Base-by-base conservation (phyloP, 1,140 invertebrate species). In the Calephelis virginiensis region DNA sequence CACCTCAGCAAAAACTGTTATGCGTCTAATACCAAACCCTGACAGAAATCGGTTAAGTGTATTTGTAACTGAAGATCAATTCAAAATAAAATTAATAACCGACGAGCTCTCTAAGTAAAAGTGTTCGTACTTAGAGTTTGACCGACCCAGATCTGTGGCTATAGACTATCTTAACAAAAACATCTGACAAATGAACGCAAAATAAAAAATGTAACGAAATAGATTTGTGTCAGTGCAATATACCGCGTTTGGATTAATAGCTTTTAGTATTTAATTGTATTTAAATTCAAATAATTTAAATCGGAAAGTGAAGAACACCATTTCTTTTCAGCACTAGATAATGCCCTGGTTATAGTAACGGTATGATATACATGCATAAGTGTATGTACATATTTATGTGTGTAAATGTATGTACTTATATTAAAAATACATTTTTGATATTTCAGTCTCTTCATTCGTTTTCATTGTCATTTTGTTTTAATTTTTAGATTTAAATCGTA, bases 91-190 rank as follows among this genome's bases (percentile, higher is more conserved):
- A 81, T 80, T 82, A 84, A 83, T 80, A 82, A 81, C 78, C 73
- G 78, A 64, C 78, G 80, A 85, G 81, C 78, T 85, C 77, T 82
- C 77, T 68, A 67, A 89, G 85, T 86, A 90, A 90, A 90, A 90
- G 88, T 89, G 79, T 76, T 83, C 68, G 83, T 84, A 83, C 86
- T 86, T 85, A 83, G 75, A 77, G 82, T 81, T 81, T 74, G 72
- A 76, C 72, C 75, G 71, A 69, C 64, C 81, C 74, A 89, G 81
- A 80, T 90, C 76, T 80, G 70, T 65, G 8, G 61, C 72, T 73
- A 71, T 76, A 68, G 74, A 70, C 69, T 74, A 69, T 72, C 69
- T 66, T 50, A 64, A 77, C 79, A 88, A 89, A 89, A 89, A 87
- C 79, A 70, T 71, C 73, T 71, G 72, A 75, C 74, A 71, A 74